Base-by-base conservation (phyloP, 2,113 vertebrate species). In the Cricetomys ansorgei region DNA sequence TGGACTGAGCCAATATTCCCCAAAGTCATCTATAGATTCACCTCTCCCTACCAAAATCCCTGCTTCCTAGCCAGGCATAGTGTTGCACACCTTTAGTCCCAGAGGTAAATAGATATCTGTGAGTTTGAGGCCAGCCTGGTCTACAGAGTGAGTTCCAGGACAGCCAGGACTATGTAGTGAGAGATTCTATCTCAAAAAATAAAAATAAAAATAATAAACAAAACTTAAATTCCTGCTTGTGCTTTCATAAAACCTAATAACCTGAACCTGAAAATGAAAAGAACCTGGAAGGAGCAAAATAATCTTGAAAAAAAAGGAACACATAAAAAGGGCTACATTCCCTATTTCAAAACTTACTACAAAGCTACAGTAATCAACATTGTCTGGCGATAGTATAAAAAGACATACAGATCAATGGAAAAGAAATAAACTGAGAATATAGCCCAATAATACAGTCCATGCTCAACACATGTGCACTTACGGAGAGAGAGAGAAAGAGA, bases 311-410 rank as follows among this genome's bases (percentile, higher is more conserved):
- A 73, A 81, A 88, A 50, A 77, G 37, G 3, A 89, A 65, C 50
- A 88, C 29, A 65, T 19, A n/a, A 89, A 55, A 29, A 64, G 37
- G n/a, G 64, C 21, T 50, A 84, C 8, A 92, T 34, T 72, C 48
- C 64, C 45, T 84, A 57, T 85, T 79, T 89, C 34, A 89, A 96
- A 91, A 89, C 64, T 85, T 65, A 73, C 43, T 93, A 88, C 45
- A 88, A 88, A 64, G 43, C 67, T 76, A 64, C n/a, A 84, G 23
- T 83, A 83, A 62, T 84, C 75, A 88, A 84, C 27, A 76, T 16
- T 40, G 21, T 65, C 57, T 65, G 69, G 45, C 12, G 65, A 27
- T 64, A 37, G 5, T 59, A 8, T 37, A 84, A 81, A 40, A 81
- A 53, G 21, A 81, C 12, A 59, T 16, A 59, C 0, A 88, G 34